These are phyloP conservation scores for Oryzias javanicus DNA, from an alignment of 2,113 vertebrate genomes.

Conservation along the genomic window DNA sequence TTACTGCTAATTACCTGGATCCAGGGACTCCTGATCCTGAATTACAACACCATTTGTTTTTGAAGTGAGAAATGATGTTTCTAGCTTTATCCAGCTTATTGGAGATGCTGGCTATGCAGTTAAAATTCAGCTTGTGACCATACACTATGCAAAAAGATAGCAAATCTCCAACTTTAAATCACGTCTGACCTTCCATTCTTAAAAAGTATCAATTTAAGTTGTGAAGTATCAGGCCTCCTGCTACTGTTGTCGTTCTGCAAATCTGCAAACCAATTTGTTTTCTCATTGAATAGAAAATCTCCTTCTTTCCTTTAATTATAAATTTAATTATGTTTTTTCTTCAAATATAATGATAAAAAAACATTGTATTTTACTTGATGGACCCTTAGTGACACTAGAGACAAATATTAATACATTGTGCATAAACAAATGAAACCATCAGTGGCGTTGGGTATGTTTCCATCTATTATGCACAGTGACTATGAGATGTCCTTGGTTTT, in stretches of 20 bases:
- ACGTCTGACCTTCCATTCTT: neutral
- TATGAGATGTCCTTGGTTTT: slow-evolving; percentile 19
- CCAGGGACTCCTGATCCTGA: too few species aligned
- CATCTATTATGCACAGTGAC: neutral
- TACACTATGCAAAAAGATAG: neutral
- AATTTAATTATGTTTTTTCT: too few species aligned
- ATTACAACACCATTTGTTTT: too few species aligned
- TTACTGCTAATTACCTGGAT: too few species aligned
- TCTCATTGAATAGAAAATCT: too few species aligned
- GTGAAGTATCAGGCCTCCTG: too few species aligned
- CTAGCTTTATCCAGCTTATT: neutral
- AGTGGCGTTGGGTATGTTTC: neutral
- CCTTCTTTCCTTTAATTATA: too few species aligned
- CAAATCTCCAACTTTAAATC: neutral
- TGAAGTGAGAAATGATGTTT: neutral
- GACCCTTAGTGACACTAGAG: neutral
- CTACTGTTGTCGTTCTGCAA: too few species aligned
- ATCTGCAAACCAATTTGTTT: too few species aligned
- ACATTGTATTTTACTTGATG: neutral
- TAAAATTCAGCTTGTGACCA: neutral
- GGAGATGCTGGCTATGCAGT: neutral
- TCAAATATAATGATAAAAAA: neutral
- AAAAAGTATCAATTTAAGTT: too few species aligned
- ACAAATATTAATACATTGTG: neutral
- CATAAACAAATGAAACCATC: neutral